Evolutionary conservation across 2,888 invertebrate species (phyloP).

Genomic region (Eupithecia exiguata): DNA sequence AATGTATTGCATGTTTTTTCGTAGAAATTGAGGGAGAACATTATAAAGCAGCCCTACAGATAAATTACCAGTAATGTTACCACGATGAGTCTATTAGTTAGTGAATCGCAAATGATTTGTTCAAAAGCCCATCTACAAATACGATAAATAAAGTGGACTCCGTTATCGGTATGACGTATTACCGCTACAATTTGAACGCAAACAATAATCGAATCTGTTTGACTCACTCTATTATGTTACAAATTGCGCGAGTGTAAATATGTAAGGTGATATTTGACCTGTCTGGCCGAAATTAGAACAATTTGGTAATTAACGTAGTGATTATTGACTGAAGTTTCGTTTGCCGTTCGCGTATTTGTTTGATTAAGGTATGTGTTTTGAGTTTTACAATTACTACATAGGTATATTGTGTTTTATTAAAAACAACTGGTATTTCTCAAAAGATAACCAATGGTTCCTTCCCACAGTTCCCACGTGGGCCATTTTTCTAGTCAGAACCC

Average conservation of each 20-base stretch:
- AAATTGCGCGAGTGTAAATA: constrained; percentile 30
- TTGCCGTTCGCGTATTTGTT: background rate
- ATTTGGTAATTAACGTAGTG: constrained; percentile 5
- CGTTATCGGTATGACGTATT: constrained; percentile 20
- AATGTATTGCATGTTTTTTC: no score
- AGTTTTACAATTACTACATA: background rate
- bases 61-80: constrained; percentile 9
- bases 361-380: background rate
- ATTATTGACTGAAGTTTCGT: constrained; percentile 7
- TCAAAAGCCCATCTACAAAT: constrained; percentile 13
- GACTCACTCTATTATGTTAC: constrained; percentile 48
- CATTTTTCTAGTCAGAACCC: background rate
- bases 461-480: no score
- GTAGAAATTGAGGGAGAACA: background rate
- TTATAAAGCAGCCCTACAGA: no score
- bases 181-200: constrained; percentile 55
- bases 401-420: background rate
- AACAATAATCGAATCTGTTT: constrained; percentile 52
- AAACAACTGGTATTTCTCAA: background rate
- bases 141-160: constrained; percentile 19
- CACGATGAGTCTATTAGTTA: constrained; percentile 16
- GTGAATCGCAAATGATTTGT: constrained; percentile 12
- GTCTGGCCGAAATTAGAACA: constrained; percentile 7
- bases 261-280: constrained; percentile 20
- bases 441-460: background rate